These are phyloP conservation scores for Diaphora mendica DNA, from an alignment of 2,888 invertebrate genomes.

Conservation along the genomic window DNA sequence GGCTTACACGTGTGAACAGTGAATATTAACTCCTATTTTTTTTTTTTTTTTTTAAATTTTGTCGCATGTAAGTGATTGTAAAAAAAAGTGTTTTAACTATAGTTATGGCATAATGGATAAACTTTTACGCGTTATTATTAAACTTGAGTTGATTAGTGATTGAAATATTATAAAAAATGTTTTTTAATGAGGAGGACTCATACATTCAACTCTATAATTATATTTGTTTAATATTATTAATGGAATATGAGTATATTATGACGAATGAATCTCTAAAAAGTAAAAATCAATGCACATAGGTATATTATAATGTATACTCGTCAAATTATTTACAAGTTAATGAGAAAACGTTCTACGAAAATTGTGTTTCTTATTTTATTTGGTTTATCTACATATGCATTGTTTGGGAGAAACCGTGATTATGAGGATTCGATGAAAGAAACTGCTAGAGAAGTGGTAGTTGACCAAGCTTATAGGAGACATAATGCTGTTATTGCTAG, in stretches of 20 bases:
- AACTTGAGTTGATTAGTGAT: background rate
- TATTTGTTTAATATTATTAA: background rate
- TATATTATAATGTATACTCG: background rate
- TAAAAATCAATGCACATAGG: background rate
- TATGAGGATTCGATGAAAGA: background rate
- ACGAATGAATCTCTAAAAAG: background rate
- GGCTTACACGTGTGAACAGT: background rate
- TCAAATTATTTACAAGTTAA: background rate
- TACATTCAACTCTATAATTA: background rate
- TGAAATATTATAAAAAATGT: background rate
- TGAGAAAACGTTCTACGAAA: constrained; percentile 4
- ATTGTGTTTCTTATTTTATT: constrained; percentile 18
- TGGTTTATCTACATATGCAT: constrained; percentile 14
- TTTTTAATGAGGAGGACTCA: background rate
- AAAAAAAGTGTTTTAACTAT: background rate
- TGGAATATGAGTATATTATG: background rate
- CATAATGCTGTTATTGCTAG: constrained; percentile 38
- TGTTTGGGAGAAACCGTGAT: constrained; percentile 5
- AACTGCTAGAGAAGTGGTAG: background rate
- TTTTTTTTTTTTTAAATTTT: background rate
- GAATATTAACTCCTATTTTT: background rate
- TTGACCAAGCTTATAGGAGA: background rate
- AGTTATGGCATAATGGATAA: background rate
- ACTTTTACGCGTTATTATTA: background rate
- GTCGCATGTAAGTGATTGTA: background rate